Base-by-base conservation (phyloP, 2,888 invertebrate species). In the Brachypalpus laphriformis region DNA sequence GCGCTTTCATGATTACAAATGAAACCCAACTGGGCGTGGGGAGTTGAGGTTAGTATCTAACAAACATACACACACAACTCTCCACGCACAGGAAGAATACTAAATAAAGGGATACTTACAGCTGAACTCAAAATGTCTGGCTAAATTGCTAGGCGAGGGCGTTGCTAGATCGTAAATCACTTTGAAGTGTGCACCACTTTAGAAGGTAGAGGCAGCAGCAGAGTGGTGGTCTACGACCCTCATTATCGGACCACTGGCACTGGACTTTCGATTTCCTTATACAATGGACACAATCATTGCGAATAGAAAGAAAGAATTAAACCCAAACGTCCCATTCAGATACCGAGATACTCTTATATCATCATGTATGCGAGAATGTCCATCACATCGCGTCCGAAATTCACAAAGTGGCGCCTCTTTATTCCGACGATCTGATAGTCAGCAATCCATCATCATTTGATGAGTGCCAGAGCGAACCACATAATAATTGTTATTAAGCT, bases 121-220 rank as follows among this genome's bases (percentile, higher is more conserved):
- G 72, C 76, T 82, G 77, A 82, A 86, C 82, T 82, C 80, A 85
- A 83, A 83, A 87, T 85, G 82, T 87, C 87, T 86, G 88, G 88
- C 88, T 87, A 90, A 90, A 89, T 90, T 90, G 91, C 89, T 90
- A 90, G 91, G 90, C 89, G 89, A 90, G 88, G 91, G 91, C 91
- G 91, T 91, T 90, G 89, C 91, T 81, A 87, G 88, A 90, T 90
- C 91, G 91, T 91, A 91, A 91, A 91, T 91, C 91, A 91, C 90
- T 90, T 91, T 91, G 91, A 91, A 91, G 91, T 91, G 91, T 91
- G 91, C 87, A 87, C 81, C 75, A 85, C 85, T 85, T 85, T 76
- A 66, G 47, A 76, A 47, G 75, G 74, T 34, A 66, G 59, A 75
- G 85, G 71, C 2, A 5, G 25, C 25, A 81, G 66, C 70, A 57